Evolutionary conservation across 2,888 invertebrate species (phyloP), one percentile per base, ranked within the genome.

Genomic region (Dioctria rufipes): DNA sequence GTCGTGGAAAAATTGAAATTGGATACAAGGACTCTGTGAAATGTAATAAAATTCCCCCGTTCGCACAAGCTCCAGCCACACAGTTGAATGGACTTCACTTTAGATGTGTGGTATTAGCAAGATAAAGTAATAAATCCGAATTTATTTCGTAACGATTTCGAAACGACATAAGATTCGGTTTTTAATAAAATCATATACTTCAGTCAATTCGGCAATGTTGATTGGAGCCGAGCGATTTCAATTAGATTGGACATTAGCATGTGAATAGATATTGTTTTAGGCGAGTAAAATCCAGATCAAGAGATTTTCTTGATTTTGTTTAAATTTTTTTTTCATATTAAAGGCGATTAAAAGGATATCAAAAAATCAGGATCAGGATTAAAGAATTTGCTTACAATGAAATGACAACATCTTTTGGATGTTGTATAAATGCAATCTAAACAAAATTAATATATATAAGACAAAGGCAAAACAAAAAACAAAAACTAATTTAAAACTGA

Each of bases 1-100:
- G 54, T 69, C 69, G 39, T 69, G 69, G 69, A 69, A 69, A 51
- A 69, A 69, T 51, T 69, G 9, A 69, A 69, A 69, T 69, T 69
- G 51, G 69, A 69, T 69, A 54, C 54, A 51, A 51, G 49, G 54
- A 69, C n/a, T 39, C 49, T 51, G 69, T 37, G 37, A 40, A 51
- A 69, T n/a, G 51, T 69, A 51, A 69, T 69, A 69, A 51, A 69
- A 69, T 54, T 69, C 49, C 25, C 25, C 46, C 69, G 51, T 69
- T 69, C 37, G 49, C 51, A 49, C 69, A 69, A 69, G 69, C 39
- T 51, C 49, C 40, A 69, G 69, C 51, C 51, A 69, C 25, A 25
- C 69, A 37, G 69, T 39, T 69, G 69, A 69, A 51, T 69, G 69
- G 67, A 69, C 51, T 6, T 9, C 37, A 39, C 39, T 51, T 65